Evolutionary conservation across 1,140 invertebrate genomes (phyloP).

Genomic region (Eriocheir sinensis): DNA sequence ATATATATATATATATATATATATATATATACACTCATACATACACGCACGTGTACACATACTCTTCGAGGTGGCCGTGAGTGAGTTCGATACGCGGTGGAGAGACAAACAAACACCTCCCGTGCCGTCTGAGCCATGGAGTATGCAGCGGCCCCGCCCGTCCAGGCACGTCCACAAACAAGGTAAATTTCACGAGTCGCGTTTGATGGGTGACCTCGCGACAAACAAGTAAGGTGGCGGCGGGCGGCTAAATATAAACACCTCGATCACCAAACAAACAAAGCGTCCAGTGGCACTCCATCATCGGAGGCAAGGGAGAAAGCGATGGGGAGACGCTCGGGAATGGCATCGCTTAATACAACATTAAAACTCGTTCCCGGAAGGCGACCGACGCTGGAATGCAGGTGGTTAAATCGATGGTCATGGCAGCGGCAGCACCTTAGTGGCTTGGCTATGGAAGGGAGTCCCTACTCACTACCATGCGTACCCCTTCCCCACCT

Average conservation of each 20-base stretch:
- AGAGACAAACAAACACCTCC: neutral
- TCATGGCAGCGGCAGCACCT: neutral
- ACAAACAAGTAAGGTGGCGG: neutral
- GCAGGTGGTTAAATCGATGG: constrained; percentile 21
- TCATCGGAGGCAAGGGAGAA: too few relatives aligned
- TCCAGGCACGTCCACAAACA: neutral
- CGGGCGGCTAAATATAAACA: neutral
- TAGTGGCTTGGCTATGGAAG: constrained; percentile 6
- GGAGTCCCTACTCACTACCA: neutral
- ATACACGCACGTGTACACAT: neutral
- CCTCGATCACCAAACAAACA: neutral
- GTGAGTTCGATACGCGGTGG: neutral
- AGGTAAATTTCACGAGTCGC: neutral
- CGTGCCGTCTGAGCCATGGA: too few relatives aligned
- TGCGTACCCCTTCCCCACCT: too few relatives aligned
- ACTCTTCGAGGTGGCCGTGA: neutral
- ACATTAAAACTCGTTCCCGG: neutral
- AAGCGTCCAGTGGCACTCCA: neutral
- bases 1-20: too few relatives aligned
- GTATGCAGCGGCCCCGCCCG: neutral
- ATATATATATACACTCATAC: too few relatives aligned
- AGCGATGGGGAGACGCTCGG: neutral
- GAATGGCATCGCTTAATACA: neutral
- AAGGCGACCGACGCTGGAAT: neutral
- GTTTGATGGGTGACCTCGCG: neutral